phyloP scores from a whole-genome alignment of 37 sponge, comb jelly and placozoan species.

The Ephydatia muelleri region DNA sequence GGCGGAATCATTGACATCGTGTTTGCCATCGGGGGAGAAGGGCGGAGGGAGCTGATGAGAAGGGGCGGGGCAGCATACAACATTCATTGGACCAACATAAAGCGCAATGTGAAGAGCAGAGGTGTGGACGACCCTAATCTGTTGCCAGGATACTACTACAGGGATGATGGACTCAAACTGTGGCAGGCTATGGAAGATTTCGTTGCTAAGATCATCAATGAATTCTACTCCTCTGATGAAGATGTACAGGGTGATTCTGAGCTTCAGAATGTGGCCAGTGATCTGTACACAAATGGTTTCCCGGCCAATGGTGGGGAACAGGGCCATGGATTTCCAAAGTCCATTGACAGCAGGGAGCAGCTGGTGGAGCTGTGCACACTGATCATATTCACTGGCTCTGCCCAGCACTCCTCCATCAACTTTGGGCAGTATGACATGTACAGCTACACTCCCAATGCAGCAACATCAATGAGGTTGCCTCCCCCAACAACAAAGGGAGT shows the following conservation, averaged over 20 bases:
- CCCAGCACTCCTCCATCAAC: conserved; percentile 75
- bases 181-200: conserved; percentile 63
- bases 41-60: conserved; percentile 3
- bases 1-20: conserved; percentile 52
- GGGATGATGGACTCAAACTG: conserved; percentile 70
- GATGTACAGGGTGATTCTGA: conserved; percentile 53
- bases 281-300: conserved; percentile 40
- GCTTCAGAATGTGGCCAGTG: conserved; percentile 40
- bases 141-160: conserved; percentile 77
- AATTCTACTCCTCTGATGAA: conserved; percentile 51
- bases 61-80: conserved; percentile 23
- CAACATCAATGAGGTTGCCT: conserved; percentile 37
- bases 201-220: conserved; percentile 30
- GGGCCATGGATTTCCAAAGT: conserved; percentile 44
- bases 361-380: conserved; percentile 56
- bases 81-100: conserved; percentile 27
- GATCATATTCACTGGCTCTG: conserved; percentile 66
- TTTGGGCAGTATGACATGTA: conserved; percentile 66
- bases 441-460: conserved; percentile 73
- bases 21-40: conserved; percentile 61
- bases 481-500: conserved; percentile 44
- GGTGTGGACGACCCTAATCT: conserved; percentile 53
- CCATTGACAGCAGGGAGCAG: conserved; percentile 23
- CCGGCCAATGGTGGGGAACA: conserved; percentile 17
- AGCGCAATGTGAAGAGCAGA: conserved; percentile 34